Percentiles rank a stretch among this genome's conserved stretches.
Evolutionary conservation across 2,888 invertebrate species (phyloP).

Genomic region (Baccha elongata): DNA sequence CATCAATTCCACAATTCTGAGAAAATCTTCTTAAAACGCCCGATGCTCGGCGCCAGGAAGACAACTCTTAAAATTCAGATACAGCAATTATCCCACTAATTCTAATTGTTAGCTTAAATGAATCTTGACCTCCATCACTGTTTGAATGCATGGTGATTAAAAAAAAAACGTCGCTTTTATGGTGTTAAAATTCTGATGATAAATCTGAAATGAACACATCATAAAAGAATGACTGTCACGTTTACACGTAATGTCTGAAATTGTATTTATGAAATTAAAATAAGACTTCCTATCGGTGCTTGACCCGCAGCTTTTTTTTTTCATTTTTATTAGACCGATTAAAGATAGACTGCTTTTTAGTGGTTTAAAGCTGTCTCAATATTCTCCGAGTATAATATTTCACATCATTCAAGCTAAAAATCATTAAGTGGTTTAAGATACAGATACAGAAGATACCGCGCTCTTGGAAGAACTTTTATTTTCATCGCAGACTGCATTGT

Average conservation of each 20-base stretch:
- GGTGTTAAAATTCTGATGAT: not conserved
- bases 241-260: constrained; percentile 7
- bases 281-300: constrained; percentile 24
- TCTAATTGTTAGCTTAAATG: too few species aligned
- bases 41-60: too few species aligned
- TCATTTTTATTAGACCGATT: not conserved
- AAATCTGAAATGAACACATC: not conserved
- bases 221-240: constrained; percentile 2
- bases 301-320: constrained; percentile 15
- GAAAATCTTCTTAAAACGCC: too few species aligned
- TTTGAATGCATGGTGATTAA: not conserved
- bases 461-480: constrained; percentile 19
- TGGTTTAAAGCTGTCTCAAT: not conserved
- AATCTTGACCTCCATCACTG: not conserved
- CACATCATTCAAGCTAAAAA: not conserved
- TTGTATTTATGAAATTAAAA: constrained; percentile 4
- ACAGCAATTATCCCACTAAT: too few species aligned
- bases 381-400: not conserved
- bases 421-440: not conserved
- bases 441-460: not conserved
- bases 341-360: not conserved
- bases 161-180: not conserved
- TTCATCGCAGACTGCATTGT: constrained; percentile 12
- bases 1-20: too few species aligned
- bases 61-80: too few species aligned